Evolutionary conservation across 2,888 invertebrate genomes (phyloP).

Genomic region (Drosophila siamana): DNA sequence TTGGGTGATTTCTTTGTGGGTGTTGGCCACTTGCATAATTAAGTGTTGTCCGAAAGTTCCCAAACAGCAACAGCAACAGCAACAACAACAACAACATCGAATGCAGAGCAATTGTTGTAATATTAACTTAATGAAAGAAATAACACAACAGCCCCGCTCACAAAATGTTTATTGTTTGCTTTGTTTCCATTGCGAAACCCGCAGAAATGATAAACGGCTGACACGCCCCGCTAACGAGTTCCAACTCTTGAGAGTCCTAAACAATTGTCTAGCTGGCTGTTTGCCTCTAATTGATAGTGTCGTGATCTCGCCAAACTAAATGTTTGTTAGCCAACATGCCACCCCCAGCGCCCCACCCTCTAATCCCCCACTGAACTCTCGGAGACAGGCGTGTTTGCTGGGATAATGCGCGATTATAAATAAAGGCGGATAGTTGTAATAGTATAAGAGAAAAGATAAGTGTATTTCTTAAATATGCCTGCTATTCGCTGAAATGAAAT

Average conservation of each 20-base stretch:
- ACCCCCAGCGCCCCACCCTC: background rate
- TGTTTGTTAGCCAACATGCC: conserved; percentile 29
- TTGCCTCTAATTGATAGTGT: conserved; percentile 77
- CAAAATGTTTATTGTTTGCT: conserved; percentile 55
- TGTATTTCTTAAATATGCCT: conserved; percentile 40
- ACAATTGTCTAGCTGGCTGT: conserved; percentile 72
- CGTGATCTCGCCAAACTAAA: conserved; percentile 64
- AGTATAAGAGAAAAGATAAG: conserved; percentile 18
- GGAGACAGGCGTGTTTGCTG: conserved; percentile 24
- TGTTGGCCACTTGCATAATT: conserved; percentile 73
- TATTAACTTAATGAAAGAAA: conserved; percentile 38
- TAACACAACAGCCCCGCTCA: conserved; percentile 21
- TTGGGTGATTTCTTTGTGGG: conserved; percentile 24
- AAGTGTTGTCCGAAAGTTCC: conserved; percentile 66
- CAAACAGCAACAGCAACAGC: conserved; percentile 46
- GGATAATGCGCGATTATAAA: conserved; percentile 34
- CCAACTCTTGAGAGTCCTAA: conserved; percentile 59
- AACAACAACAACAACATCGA: conserved; percentile 41
- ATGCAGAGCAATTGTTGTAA: conserved; percentile 70
- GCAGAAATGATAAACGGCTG: conserved; percentile 71
- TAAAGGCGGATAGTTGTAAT: conserved; percentile 48
- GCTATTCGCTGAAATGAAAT: conserved; percentile 24
- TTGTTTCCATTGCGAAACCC: conserved; percentile 64
- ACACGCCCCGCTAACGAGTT: conserved; percentile 73
- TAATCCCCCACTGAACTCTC: background rate